phyloP scores from a whole-genome alignment of 2,888 invertebrate species.

The Spialia ferax region DNA sequence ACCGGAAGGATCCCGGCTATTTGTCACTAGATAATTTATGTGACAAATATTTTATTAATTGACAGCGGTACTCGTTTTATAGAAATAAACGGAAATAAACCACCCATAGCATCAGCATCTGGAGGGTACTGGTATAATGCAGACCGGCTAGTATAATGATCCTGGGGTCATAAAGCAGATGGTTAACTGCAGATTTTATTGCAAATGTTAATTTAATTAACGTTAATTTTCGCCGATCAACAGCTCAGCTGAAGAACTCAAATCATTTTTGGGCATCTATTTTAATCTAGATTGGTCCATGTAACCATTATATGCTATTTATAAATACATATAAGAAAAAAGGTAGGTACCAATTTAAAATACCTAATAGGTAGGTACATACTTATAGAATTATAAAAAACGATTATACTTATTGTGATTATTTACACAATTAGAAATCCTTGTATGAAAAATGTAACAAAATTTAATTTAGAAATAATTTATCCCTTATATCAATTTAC shows the following conservation, averaged over 20 bases:
- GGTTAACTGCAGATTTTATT: not conserved
- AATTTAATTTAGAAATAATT: too few species aligned
- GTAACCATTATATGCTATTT: too few species aligned
- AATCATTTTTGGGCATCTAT: not conserved
- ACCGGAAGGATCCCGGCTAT: constrained; percentile 65
- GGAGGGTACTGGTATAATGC: constrained; percentile 44
- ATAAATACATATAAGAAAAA: too few species aligned
- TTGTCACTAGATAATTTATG: constrained; percentile 72
- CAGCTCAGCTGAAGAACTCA: too few species aligned
- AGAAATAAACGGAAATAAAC: constrained; percentile 58
- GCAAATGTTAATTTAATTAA: constrained; percentile 2
- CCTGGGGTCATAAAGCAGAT: constrained; percentile 25
- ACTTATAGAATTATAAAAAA: too few species aligned
- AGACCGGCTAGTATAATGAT: constrained; percentile 20
- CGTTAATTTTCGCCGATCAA: not conserved
- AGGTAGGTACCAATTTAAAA: too few species aligned
- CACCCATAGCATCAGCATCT: constrained; percentile 72
- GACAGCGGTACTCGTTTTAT: constrained; percentile 66
- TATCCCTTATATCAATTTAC: constrained; percentile 12
- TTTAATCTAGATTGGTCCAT: too few species aligned
- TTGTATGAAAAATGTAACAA: too few species aligned
- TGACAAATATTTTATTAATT: constrained; percentile 83
- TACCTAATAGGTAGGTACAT: too few species aligned
- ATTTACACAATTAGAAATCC: too few species aligned
- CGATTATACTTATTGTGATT: too few species aligned